Percentiles rank a stretch among this genome's conserved stretches.
Conservation (phyloP, 2,797 vertebrate genomes). For the Phrynocephalus forsythii region DNA sequence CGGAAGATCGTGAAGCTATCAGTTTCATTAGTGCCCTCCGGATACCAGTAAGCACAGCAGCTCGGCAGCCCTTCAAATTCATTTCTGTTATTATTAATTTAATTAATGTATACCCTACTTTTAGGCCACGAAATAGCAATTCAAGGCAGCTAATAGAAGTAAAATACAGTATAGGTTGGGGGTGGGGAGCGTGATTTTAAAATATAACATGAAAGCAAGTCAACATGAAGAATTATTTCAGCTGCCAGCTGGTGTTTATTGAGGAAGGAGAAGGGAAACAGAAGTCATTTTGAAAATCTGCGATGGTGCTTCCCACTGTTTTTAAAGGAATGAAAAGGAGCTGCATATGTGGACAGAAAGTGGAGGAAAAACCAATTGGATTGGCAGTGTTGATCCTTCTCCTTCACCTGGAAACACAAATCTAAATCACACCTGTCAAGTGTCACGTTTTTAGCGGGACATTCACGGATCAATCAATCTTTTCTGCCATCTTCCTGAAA, state of each 20-base stretch:
- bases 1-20: constrained; percentile 84
- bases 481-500: too few relatives aligned
- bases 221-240: background rate
- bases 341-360: too few relatives aligned
- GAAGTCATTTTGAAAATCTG: too few relatives aligned
- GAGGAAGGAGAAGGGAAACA: too few relatives aligned
- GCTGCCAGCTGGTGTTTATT: background rate
- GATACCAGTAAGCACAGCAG: constrained; percentile 87
- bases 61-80: background rate
- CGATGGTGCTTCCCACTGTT: too few relatives aligned
- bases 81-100: background rate
- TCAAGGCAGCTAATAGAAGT: background rate
- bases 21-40: constrained; percentile 88
- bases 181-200: background rate
- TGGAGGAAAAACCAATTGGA: too few relatives aligned
- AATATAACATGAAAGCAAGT: background rate
- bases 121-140: background rate
- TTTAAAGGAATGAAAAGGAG: too few relatives aligned
- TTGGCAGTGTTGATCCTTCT: background rate
- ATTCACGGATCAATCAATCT: too few relatives aligned
- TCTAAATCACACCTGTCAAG: too few relatives aligned
- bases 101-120: background rate
- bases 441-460: too few relatives aligned
- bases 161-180: background rate
- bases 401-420: background rate